A percentile compares a stretch with the other conserved stretches of the same genome.
Conservation (phyloP, 2,113 vertebrate genomes). For the Xiphophorus maculatus region DNA sequence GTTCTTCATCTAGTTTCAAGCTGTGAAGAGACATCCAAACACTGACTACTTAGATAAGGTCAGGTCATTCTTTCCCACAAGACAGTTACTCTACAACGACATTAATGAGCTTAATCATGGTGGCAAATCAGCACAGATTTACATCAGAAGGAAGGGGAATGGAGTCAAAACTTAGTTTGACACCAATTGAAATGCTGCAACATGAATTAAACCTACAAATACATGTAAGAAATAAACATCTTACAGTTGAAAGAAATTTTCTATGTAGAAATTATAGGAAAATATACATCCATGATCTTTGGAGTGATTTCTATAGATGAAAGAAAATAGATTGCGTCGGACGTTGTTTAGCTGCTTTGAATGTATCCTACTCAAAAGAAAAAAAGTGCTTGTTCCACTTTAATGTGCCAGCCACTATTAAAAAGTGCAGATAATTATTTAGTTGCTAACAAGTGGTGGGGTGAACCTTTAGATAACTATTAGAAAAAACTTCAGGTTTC, state of each 20-base stretch:
- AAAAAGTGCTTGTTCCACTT: neutral
- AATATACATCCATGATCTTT: neutral
- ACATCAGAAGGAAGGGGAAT: neutral
- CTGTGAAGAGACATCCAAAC: neutral
- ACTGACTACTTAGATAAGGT: neutral
- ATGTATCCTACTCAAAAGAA: no score
- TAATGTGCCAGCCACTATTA: neutral
- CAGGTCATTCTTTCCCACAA: neutral
- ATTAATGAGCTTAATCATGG: neutral
- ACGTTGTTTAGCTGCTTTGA: neutral
- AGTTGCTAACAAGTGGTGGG: neutral
- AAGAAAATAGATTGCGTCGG: neutral
- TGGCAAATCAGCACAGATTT: neutral
- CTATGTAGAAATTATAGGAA: no score
- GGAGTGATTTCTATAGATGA: neutral
- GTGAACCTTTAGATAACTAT: neutral
- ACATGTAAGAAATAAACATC: neutral
- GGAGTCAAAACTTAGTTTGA: neutral
- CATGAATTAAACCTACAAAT: neutral
- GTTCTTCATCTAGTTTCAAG: neutral
- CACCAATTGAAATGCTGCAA: neutral
- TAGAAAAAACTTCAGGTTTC: neutral
- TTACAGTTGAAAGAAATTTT: neutral
- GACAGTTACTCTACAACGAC: neutral
- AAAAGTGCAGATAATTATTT: neutral